Evolutionary conservation across 2,113 vertebrate genomes (phyloP).

Genomic region (Anguilla japonica): DNA sequence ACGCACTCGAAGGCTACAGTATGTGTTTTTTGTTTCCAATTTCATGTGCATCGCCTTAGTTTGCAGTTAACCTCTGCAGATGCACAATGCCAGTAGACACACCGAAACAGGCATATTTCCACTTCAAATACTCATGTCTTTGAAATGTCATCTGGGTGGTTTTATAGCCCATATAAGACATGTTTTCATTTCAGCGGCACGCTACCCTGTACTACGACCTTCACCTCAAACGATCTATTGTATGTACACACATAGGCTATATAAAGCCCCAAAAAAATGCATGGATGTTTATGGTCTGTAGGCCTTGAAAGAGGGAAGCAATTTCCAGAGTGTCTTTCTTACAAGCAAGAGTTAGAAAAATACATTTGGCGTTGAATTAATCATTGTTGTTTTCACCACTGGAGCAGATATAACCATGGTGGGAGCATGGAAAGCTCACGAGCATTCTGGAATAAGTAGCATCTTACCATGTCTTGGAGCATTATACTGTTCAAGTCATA

Average conservation of each 20-base stretch:
- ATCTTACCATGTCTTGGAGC: neutral
- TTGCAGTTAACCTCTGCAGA: neutral
- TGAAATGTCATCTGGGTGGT: neutral
- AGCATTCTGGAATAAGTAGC: neutral
- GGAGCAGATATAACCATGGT: neutral
- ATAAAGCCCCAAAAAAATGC: neutral
- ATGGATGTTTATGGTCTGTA: constrained; percentile 16
- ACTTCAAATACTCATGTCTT: neutral
- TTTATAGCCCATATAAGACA: neutral
- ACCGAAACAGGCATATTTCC: neutral
- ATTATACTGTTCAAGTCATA: constrained; percentile 3
- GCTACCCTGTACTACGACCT: neutral
- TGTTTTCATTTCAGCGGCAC: neutral
- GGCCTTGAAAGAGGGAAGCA: constrained; percentile 17
- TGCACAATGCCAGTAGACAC: neutral
- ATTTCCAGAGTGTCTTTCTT: constrained; percentile 14
- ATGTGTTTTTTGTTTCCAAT: neutral
- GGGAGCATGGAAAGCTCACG: neutral
- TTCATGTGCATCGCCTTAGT: neutral
- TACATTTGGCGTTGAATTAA: neutral
- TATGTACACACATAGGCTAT: constrained; percentile 17
- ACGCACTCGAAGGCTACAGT: neutral
- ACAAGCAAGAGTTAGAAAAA: constrained; percentile 12
- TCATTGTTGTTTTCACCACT: neutral
- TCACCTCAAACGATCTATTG: constrained; percentile 9